phyloP scores from a whole-genome alignment of 2,113 vertebrate genomes.

The Pardalotus punctatus region DNA sequence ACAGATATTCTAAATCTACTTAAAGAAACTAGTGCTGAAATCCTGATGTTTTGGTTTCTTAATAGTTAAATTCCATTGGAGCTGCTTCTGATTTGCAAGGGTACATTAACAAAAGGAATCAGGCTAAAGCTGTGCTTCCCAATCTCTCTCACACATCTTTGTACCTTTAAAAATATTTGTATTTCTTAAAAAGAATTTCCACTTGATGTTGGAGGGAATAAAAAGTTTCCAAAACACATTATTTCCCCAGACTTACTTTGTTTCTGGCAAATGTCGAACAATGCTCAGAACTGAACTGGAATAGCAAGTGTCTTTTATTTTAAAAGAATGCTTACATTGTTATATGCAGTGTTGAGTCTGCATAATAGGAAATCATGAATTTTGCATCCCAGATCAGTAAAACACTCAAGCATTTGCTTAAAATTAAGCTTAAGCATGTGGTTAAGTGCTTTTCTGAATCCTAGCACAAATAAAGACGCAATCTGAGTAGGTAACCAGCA shows the following conservation, averaged over 20 bases:
- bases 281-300: background rate
- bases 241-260: slow-evolving; percentile 13
- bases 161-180: slow-evolving; percentile 21
- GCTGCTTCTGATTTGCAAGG: background rate
- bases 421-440: background rate
- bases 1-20: background rate
- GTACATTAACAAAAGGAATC: background rate
- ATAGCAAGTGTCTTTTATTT: slow-evolving; percentile 30
- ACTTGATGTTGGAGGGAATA: slow-evolving; percentile 1
- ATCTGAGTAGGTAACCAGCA: background rate
- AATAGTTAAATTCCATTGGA: background rate
- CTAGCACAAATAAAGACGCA: background rate
- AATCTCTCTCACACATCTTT: slow-evolving; percentile 15
- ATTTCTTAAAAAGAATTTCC: background rate
- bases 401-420: background rate
- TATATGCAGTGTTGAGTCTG: background rate
- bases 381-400: background rate
- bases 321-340: slow-evolving; percentile 41
- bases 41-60: background rate
- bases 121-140: background rate
- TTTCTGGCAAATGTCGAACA: slow-evolving; percentile 22
- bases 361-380: slow-evolving; percentile 1
- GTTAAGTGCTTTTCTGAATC: background rate
- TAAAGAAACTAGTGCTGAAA: background rate
- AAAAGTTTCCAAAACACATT: slow-evolving; percentile 54